Base-by-base conservation (phyloP, 1,140 invertebrate genomes). In the Holotrichia oblita region DNA sequence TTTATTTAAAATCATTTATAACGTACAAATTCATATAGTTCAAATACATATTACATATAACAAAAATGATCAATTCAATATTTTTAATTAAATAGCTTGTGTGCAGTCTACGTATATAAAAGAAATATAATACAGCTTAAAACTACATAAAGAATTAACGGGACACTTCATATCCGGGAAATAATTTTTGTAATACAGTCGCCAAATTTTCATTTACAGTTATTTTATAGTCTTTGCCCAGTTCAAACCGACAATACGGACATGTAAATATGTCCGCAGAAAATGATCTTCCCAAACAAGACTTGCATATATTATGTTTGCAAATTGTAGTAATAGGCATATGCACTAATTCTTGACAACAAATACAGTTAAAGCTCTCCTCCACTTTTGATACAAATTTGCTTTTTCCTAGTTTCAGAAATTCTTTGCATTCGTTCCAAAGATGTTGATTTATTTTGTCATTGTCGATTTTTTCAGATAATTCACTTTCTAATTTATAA, bases 261-360 rank as follows among this genome's bases (percentile, higher is more conserved):
- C 94, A 96, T 4, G 84, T 89, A 69, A 89, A 90, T 0, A 91
- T 89, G 73, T 91, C 89, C 0, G 91, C 92, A 48, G 89, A 87
- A 85, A 94, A 95, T 12, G 93, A 93, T 20, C 91, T 87, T 83
- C 90, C 89, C 61, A 95, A 84, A 85, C 94, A 96, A 0, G 83
- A 82, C 89, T 88, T 85, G 84, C 95, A 97, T 78, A 96, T 91
- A 83, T 94, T 96, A 83, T 97, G 95, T 61, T 86, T 84, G 81
- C 95, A 96, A 4, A 89, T 86, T 3, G 93, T 94, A 0, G 95
- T 96, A 2, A 96, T 88, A 0, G 95, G 95, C 79, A 91, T 89
- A 76, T 87, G 91, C 0, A 93, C 91, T 4, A 96, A 80, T 73
- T 94, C 93, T 85, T 95, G 93, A 84, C 95, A 97, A 81, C 94